A percentile compares a stretch with the other conserved stretches of the same genome.
Conservation (phyloP, 1,140 invertebrate species). For the Bilobella aurantiaca region DNA sequence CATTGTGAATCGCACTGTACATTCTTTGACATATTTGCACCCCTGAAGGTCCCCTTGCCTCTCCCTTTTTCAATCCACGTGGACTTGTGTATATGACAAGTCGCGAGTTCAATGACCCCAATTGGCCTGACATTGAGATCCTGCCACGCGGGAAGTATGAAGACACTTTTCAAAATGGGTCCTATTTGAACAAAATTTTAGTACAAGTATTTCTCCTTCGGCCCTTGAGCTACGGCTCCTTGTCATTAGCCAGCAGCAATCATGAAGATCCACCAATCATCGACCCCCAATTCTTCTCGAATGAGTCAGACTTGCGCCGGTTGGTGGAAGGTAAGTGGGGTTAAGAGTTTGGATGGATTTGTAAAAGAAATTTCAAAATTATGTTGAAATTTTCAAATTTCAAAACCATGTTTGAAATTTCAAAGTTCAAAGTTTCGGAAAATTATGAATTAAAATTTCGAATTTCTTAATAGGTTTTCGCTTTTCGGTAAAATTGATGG, state of each 20-base stretch:
- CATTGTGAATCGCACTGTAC: background rate
- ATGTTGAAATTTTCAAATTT: background rate
- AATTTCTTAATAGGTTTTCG: too few species aligned
- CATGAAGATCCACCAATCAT: slow-evolving; percentile 45
- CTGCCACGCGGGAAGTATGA: background rate
- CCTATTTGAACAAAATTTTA: slow-evolving; percentile 4
- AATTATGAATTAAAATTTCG: too few species aligned
- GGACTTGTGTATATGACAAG: slow-evolving; percentile 6
- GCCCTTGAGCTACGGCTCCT: slow-evolving; percentile 30
- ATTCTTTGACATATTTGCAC: background rate
- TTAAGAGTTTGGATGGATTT: background rate
- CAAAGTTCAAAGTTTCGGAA: too few species aligned
- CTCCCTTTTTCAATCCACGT: slow-evolving; percentile 4
- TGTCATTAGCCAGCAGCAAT: slow-evolving; percentile 39
- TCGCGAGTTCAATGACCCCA: background rate
- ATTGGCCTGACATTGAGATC: slow-evolving; percentile 14
- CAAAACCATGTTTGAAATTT: too few species aligned
- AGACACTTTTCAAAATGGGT: background rate
- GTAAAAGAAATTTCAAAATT: background rate
- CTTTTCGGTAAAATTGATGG: background rate
- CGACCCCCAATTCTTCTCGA: slow-evolving; percentile 43
- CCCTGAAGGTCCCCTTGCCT: background rate
- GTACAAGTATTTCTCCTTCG: slow-evolving; percentile 13
- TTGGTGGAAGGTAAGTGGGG: slow-evolving; percentile 36
- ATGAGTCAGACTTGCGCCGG: slow-evolving; percentile 32